Evolutionary conservation across 1,140 invertebrate species (phyloP).

Genomic region (Bemisia tabaci): DNA sequence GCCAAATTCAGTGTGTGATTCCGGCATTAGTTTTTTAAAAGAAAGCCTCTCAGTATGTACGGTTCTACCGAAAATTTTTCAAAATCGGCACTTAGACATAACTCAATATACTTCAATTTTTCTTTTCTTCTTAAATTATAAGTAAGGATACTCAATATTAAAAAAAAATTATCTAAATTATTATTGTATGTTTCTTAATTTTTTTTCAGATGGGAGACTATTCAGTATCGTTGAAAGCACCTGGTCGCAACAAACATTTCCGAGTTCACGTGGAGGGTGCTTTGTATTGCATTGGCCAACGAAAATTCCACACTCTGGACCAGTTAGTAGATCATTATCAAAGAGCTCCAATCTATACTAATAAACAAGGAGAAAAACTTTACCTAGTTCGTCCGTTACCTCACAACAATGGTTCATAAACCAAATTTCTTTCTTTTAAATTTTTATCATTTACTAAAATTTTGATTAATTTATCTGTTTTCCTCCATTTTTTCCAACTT

Average conservation of each 20-base stretch:
- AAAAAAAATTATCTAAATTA: no score
- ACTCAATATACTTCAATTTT: no score
- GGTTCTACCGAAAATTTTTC: no score
- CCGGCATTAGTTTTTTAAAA: no score
- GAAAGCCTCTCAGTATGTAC: no score
- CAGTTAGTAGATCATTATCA: conserved; percentile 98
- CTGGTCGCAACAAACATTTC: conserved; percentile 97
- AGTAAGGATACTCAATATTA: no score
- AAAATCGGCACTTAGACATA: no score
- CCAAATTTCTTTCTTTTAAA: background rate
- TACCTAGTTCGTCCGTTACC: conserved; percentile 79
- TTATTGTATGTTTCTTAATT: no score
- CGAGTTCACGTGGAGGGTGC: conserved; percentile 90
- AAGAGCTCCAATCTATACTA: conserved; percentile 94
- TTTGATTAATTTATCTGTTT: background rate
- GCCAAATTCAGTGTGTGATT: no score
- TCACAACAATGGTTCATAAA: conserved; percentile 10
- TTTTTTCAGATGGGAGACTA: conserved; percentile 84
- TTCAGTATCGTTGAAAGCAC: conserved; percentile 95
- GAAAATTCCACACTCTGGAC: conserved; percentile 90
- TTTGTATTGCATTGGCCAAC: conserved; percentile 92
- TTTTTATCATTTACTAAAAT: no score
- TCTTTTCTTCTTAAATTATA: no score
- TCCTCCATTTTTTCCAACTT: background rate
- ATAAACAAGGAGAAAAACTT: conserved; percentile 85